Evolutionary conservation across 1,140 invertebrate genomes (phyloP).

Genomic region (Dendrolimus kikuchii): DNA sequence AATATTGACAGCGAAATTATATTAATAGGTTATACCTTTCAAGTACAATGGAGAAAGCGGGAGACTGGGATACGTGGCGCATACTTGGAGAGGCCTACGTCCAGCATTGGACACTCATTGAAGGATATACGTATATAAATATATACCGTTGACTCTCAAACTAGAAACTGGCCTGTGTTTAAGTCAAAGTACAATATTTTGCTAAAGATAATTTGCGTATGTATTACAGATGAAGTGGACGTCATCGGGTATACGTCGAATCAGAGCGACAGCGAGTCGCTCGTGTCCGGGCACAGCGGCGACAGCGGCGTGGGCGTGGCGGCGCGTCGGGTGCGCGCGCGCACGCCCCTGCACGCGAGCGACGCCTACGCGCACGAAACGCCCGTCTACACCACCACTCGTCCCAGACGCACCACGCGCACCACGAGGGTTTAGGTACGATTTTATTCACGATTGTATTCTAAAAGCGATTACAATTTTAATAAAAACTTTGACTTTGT

Average conservation of each 20-base stretch:
- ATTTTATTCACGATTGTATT: neutral
- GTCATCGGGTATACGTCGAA: slow-evolving; percentile 90
- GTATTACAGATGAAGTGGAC: slow-evolving; percentile 87
- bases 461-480: too few relatives aligned
- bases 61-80: too few relatives aligned
- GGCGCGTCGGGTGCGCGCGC: slow-evolving; percentile 71
- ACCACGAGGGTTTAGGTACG: slow-evolving; percentile 38
- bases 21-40: too few relatives aligned
- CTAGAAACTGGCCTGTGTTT: too few relatives aligned
- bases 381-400: slow-evolving; percentile 3
- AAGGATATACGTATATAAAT: too few relatives aligned
- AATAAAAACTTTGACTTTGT: too few relatives aligned
- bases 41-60: too few relatives aligned
- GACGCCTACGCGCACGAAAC: slow-evolving; percentile 53
- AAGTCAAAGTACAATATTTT: neutral
- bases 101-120: too few relatives aligned
- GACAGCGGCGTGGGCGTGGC: slow-evolving; percentile 85
- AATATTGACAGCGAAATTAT: too few relatives aligned
- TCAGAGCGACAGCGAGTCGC: slow-evolving; percentile 89
- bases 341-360: slow-evolving; percentile 59
- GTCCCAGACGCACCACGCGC: slow-evolving; percentile 70
- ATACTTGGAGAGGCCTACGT: too few relatives aligned
- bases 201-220: slow-evolving; percentile 1
- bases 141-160: too few relatives aligned
- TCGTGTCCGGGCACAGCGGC: slow-evolving; percentile 84